Evolutionary conservation across 2,113 vertebrate species (phyloP), one percentile per base, ranked within the genome.

Genomic region (Vireo altiloquus): DNA sequence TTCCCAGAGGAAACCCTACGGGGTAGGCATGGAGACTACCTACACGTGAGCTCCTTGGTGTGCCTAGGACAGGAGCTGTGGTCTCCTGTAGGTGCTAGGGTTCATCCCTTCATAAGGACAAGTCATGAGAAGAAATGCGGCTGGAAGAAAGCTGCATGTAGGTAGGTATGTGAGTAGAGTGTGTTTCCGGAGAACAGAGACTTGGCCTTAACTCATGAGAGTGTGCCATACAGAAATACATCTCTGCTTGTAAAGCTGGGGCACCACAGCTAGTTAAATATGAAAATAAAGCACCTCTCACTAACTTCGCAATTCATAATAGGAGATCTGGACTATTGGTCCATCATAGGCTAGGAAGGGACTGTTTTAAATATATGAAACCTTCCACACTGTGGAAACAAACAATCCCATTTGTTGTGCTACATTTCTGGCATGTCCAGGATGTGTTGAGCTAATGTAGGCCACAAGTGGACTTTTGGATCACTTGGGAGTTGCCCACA

Each of bases 171-270:
- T 1, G 5, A 39, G 21, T 13, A 49, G 35, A 42, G 40, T 42
- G 40, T 68, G 18, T 69, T 68, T 50, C 42, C 46, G 5, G 9
- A 59, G 66, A 85, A 13, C 4, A 14, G 57, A 10, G 37, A 35
- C 21, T 25, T 22, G 54, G 40, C 50, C 46, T 80, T 63, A 30
- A 71, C 44, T 14, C 57, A 25, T 8, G 30, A 7, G 35, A 77
- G 11, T 0, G 0, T 57, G 63, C 49, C 5, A 0, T 56, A 4
- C n/a, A 30, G 39, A 80, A 87, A 44, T 17, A 8, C 2, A 6
- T 65, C 39, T 80, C 35, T 13, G 8, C 47, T 63, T 57, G 33
- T n/a, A 31, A 79, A 87, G 17, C 35, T 57, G 35, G 47, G 14
- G 25, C n/a, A 70, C 42, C 53, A 25, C 56, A 39, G 30, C 23